Percentiles rank a stretch among this genome's conserved stretches.
Conservation (phyloP, 2,113 vertebrate genomes). For the Campylomormyrus numenius region DNA sequence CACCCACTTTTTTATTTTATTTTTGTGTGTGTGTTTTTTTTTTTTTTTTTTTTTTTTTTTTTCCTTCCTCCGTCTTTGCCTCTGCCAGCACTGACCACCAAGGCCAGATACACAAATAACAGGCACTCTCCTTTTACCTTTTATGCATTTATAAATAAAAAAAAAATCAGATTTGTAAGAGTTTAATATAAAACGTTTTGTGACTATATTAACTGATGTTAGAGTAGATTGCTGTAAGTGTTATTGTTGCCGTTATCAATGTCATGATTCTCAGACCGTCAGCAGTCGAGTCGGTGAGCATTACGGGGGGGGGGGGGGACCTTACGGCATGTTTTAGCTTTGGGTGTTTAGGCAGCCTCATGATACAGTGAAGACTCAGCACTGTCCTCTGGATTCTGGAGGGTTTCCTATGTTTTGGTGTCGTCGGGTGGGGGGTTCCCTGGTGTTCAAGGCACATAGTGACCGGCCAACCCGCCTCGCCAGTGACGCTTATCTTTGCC, state of each 20-base stretch:
- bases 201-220: slow-evolving; percentile 60
- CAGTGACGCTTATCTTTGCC: not conserved
- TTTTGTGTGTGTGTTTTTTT: not conserved
- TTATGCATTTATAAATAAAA: slow-evolving; percentile 74
- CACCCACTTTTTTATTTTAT: slow-evolving; percentile 25
- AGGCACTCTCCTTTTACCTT: slow-evolving; percentile 58
- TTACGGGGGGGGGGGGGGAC: slow-evolving; percentile 27
- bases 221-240: slow-evolving; percentile 52
- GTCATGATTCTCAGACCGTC: slow-evolving; percentile 51
- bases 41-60: not conserved
- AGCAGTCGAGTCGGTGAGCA: slow-evolving; percentile 38
- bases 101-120: slow-evolving; percentile 55
- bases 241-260: slow-evolving; percentile 51
- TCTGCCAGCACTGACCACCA: slow-evolving; percentile 61
- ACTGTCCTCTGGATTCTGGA: slow-evolving; percentile 5
- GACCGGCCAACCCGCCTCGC: not conserved
- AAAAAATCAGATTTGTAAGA: slow-evolving; percentile 69
- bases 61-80: slow-evolving; percentile 31
- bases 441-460: not conserved
- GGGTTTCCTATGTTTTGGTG: not conserved
- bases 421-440: not conserved
- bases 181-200: slow-evolving; percentile 70
- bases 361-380: not conserved
- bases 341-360: slow-evolving; percentile 28
- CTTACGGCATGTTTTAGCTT: slow-evolving; percentile 15